Evolutionary conservation across 2,797 vertebrate species (phyloP), one percentile per base, ranked within the genome.

Genomic region (Lemur catta): DNA sequence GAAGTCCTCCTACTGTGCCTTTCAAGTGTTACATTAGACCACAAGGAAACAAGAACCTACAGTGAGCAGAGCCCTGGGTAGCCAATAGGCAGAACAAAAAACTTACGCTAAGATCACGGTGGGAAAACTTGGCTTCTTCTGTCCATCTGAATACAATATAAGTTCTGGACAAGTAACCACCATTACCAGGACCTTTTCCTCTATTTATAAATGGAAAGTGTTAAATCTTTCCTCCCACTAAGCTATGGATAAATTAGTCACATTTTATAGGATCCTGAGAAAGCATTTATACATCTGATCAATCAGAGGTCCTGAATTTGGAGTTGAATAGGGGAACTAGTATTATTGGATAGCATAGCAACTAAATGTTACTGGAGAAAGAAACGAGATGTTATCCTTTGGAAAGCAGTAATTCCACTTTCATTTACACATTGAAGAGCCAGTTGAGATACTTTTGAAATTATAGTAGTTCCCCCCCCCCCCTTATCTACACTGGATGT

Each of bases 161-260:
- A 43, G 6, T 76, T 88, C 50, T 76, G 33, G 30, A 74, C 24
- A 48, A 41, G 38, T 75, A 26, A 7, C 30, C 63, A 48, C 33
- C 61, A 38, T 15, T 17, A 72, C 30, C 17, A 46, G 5, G 65
- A 12, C 26, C 18, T 15, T 48, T 86, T 35, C 14, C 30, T 72
- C 11, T 92, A 4, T 93, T 94, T 97, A n/a, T 59, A 80, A 74
- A 59, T 63, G 30, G 7, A 63, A 38, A 75, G 11, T 74, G 38
- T n/a, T 82, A 4, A 50, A 1, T 65, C 10, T 79, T 93, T 63
- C 4, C 6, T 86, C 13, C 9, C 28, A 65, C n/a, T 88, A 8
- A 84, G 57, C 30, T 84, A 88, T 89, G 18, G 38, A 14, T 84
- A 65, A 78, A n/a, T 41, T 72, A 63, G 33, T 88, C 28, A 84